phyloP scores from a whole-genome alignment of 2,888 invertebrate species.

The Lepidochrysops patricia region DNA sequence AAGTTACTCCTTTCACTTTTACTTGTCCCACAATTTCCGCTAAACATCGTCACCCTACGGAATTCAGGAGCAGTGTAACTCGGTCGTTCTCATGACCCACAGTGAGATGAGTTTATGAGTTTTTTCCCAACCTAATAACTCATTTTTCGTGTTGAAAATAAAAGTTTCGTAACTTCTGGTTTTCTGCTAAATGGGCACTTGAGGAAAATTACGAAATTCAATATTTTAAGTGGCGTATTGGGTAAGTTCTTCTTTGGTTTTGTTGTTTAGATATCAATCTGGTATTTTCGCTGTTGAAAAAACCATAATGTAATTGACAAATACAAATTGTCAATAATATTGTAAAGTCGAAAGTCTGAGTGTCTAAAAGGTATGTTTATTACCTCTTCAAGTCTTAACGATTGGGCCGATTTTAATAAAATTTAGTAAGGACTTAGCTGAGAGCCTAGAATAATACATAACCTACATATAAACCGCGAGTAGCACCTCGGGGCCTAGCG shows the following conservation, averaged over 20 bases:
- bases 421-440: too few relatives aligned
- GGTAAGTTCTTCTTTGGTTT: not conserved
- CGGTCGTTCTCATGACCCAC: constrained; percentile 65
- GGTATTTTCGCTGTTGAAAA: too few relatives aligned
- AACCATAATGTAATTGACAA: too few relatives aligned
- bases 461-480: too few relatives aligned
- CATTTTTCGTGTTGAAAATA: constrained; percentile 3
- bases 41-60: constrained; percentile 32
- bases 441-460: too few relatives aligned
- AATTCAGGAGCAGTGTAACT: constrained; percentile 44
- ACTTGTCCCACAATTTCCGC: constrained; percentile 3
- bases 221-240: too few relatives aligned
- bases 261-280: not conserved
- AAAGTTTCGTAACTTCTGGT: not conserved
- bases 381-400: too few relatives aligned
- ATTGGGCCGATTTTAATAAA: too few relatives aligned
- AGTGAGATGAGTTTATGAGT: constrained; percentile 24
- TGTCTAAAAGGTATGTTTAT: too few relatives aligned
- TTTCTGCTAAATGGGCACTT: not conserved
- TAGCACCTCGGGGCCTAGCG: too few relatives aligned
- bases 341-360: too few relatives aligned
- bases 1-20: constrained; percentile 4
- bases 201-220: not conserved
- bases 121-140: constrained; percentile 2
- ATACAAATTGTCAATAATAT: too few relatives aligned